phyloP scores from a whole-genome alignment of 2,797 vertebrate genomes.

The Macropodus opercularis region DNA sequence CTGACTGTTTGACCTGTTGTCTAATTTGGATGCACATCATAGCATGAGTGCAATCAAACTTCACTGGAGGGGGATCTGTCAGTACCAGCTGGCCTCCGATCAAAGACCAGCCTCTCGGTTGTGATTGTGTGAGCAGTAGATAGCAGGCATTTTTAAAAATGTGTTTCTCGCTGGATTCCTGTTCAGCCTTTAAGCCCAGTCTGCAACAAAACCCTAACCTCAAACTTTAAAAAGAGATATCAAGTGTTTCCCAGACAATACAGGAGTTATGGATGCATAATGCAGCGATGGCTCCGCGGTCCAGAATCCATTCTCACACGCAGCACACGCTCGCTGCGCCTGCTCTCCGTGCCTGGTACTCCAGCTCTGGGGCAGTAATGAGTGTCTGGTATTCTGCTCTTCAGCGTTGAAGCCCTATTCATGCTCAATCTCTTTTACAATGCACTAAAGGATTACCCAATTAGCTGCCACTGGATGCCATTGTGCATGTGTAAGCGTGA shows the following conservation, averaged over 20 bases:
- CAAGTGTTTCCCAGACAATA: conserved; percentile 36
- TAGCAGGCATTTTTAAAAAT: conserved; percentile 27
- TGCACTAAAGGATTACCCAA: conserved; percentile 81
- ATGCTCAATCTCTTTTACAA: conserved; percentile 79
- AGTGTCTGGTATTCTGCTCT: conserved; percentile 74
- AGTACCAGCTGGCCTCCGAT: conserved; percentile 46
- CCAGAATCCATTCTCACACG: conserved; percentile 49
- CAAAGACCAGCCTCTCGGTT: conserved; percentile 39
- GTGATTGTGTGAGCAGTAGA: conserved; percentile 28
- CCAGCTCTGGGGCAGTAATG: conserved; percentile 66
- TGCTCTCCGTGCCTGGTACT: conserved; percentile 61
- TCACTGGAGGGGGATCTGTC: conserved; percentile 40
- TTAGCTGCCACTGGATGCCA: conserved; percentile 75
- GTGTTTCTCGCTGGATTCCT: conserved; percentile 34
- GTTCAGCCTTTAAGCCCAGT: conserved; percentile 4
- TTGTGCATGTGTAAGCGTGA: conserved; percentile 36
- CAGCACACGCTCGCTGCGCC: conserved; percentile 27
- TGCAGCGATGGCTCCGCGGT: conserved; percentile 38
- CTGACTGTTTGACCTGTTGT: conserved; percentile 70
- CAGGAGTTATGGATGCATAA: conserved; percentile 47
- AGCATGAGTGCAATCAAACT: conserved; percentile 59
- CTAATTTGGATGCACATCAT: conserved; percentile 64
- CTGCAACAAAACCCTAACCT: conserved; percentile 11
- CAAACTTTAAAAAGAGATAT: conserved; percentile 29
- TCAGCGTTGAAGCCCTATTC: conserved; percentile 70